Base-by-base conservation (phyloP, 2,888 invertebrate species). In the Endotricha flammealis region DNA sequence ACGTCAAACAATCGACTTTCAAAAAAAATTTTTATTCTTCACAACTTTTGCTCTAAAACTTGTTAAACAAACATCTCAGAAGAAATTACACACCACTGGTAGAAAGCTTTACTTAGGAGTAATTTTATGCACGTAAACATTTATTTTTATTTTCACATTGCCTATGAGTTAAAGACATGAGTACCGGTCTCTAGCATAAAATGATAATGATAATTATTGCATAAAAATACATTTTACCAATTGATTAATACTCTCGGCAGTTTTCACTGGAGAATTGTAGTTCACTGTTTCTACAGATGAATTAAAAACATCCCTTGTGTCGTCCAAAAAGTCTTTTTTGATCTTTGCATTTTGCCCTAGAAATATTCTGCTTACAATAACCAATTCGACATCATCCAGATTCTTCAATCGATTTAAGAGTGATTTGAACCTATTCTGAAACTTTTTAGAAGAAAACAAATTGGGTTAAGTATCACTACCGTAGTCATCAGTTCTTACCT, bases 291-390 rank as follows among this genome's bases (percentile, higher is more conserved):
- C 73, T 0, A 89, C 87, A 29, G 88, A 80, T 0, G 91, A 88
- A 1, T 72, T 58, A 53, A 93, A 94, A 22, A 87, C 66, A 1
- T 85, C 71, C 2, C 64, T 56, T 0, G 91, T 78, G 0, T 87
- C 51, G 1, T 70, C 62, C 31, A 74, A 60, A 52, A 90, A 94
- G 0, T 64, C 61, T 0, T 70, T 48, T 4, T 86, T 74, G 0
- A 93, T 29, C 2, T 50, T 41, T 0, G 74, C 63, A 0, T 57
- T 38, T 0, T 40, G 9, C 0, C 76, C 81, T 0, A 91, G 59
- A 53, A 88, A 94, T 4, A 93, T 57, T 47, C 90, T 90, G 55
- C 92, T 94, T 0, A 92, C 92, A 17, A 93, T 68, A 16, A 83
- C 82, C 7, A 92, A 53, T 0, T 79, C 80, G 1, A 90, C 90